Percentiles rank a stretch among this genome's conserved stretches.
These are phyloP conservation scores for Aleiodes leptofemur DNA, from an alignment of 2,888 invertebrate genomes.

Conservation along the genomic window DNA sequence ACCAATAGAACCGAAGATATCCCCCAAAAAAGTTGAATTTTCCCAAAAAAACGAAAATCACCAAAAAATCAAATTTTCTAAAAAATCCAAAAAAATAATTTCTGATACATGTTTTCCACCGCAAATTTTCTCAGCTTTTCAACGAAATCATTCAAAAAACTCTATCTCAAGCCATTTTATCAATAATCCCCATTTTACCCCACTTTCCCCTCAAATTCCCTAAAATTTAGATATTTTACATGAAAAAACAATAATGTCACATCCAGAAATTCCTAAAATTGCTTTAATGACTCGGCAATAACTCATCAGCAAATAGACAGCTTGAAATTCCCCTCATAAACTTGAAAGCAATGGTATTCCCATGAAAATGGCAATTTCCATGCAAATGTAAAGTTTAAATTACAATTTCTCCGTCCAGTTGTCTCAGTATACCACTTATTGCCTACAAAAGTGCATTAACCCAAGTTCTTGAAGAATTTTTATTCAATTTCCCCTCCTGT, in stretches of 20 bases:
- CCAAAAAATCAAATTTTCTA: too few relatives aligned
- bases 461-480: conserved; percentile 8
- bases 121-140: too few relatives aligned
- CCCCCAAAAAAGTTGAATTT: too few relatives aligned
- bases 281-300: background rate
- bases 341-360: background rate
- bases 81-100: too few relatives aligned
- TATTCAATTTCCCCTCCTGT: conserved; percentile 17
- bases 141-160: too few relatives aligned
- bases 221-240: background rate
- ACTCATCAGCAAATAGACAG: background rate
- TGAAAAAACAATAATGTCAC: background rate
- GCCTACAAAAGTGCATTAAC: background rate
- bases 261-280: too few relatives aligned
- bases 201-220: too few relatives aligned
- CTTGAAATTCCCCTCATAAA: background rate
- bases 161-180: too few relatives aligned
- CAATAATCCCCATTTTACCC: too few relatives aligned
- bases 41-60: too few relatives aligned
- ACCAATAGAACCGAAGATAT: too few relatives aligned
- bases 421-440: conserved; percentile 8
- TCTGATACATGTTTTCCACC: too few relatives aligned
- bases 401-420: conserved; percentile 2
- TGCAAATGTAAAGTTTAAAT: conserved; percentile 19
- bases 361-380: conserved; percentile 8